Conservation (phyloP, 2,113 vertebrate genomes). For the Lamprotornis superbus region DNA sequence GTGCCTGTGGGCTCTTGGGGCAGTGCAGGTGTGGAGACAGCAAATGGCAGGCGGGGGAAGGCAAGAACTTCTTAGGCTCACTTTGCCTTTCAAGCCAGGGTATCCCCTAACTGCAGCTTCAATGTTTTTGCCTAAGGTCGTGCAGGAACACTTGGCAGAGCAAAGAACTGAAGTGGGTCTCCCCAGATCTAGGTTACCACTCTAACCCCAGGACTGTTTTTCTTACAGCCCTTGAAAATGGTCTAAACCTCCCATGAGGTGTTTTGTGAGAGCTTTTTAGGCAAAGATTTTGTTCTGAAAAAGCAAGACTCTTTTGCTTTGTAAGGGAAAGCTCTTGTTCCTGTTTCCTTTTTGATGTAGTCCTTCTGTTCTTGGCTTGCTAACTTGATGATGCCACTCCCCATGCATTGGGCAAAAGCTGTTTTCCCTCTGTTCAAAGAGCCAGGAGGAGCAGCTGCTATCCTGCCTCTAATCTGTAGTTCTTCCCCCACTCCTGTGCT, state of each 20-base stretch:
- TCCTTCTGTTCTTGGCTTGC: constrained; percentile 48
- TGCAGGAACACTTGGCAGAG: not conserved
- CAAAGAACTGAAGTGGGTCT: constrained; percentile 43
- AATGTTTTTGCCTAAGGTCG: constrained; percentile 48
- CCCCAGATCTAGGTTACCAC: constrained; percentile 26
- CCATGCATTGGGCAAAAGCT: constrained; percentile 26
- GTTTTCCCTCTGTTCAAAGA: constrained; percentile 22
- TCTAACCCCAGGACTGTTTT: constrained; percentile 35
- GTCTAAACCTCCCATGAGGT: constrained; percentile 12
- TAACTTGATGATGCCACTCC: constrained; percentile 37
- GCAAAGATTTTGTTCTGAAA: constrained; percentile 20
- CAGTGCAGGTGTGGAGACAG: not conserved
- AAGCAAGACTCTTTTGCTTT: constrained; percentile 33
- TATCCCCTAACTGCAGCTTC: not conserved
- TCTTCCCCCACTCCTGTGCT: not conserved
- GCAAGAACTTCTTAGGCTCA: constrained; percentile 15
- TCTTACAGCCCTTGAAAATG: constrained; percentile 38
- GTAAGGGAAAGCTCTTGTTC: constrained; percentile 41
- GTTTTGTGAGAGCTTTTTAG: not conserved
- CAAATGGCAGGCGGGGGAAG: not conserved
- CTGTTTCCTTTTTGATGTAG: constrained; percentile 44
- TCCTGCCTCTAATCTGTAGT: not conserved
- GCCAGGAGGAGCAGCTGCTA: constrained; percentile 42
- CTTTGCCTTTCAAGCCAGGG: constrained; percentile 43
- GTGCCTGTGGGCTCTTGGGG: not conserved